Conservation (phyloP, 1,140 invertebrate species). For the Dinothrombium tinctorium region DNA sequence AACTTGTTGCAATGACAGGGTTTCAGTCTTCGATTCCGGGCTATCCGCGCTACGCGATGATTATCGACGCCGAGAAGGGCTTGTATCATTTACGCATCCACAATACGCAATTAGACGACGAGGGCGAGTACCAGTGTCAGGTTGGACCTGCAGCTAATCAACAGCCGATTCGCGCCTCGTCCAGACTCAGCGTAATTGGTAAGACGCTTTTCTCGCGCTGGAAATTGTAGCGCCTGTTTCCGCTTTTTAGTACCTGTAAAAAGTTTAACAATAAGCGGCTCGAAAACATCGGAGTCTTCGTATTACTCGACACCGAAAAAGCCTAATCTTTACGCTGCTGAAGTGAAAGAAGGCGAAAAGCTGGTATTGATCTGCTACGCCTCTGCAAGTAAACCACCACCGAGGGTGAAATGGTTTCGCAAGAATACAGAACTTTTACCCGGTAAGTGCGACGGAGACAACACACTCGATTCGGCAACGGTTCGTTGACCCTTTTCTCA, state of each 20-base stretch:
- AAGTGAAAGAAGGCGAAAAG: slow-evolving; percentile 57
- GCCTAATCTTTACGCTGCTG: slow-evolving; percentile 27
- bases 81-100: slow-evolving; percentile 60
- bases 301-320: neutral
- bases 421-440: slow-evolving; percentile 23
- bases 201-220: no score
- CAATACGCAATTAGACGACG: slow-evolving; percentile 57
- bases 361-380: slow-evolving; percentile 54
- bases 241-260: slow-evolving; percentile 6
- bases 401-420: slow-evolving; percentile 62
- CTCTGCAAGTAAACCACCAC: slow-evolving; percentile 58
- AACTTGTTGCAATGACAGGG: slow-evolving; percentile 27
- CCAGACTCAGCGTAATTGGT: slow-evolving; percentile 5
- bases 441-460: slow-evolving; percentile 25
- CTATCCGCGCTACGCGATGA: slow-evolving; percentile 54
- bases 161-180: slow-evolving; percentile 7
- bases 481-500: no score
- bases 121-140: slow-evolving; percentile 45
- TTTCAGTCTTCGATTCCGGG: slow-evolving; percentile 51
- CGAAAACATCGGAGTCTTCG: neutral
- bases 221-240: neutral
- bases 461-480: no score
- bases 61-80: slow-evolving; percentile 47
- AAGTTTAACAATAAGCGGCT: slow-evolving; percentile 5
- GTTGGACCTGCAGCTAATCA: slow-evolving; percentile 1